phyloP scores from a whole-genome alignment of 2,797 vertebrate species.

The Nannoperca australis region DNA sequence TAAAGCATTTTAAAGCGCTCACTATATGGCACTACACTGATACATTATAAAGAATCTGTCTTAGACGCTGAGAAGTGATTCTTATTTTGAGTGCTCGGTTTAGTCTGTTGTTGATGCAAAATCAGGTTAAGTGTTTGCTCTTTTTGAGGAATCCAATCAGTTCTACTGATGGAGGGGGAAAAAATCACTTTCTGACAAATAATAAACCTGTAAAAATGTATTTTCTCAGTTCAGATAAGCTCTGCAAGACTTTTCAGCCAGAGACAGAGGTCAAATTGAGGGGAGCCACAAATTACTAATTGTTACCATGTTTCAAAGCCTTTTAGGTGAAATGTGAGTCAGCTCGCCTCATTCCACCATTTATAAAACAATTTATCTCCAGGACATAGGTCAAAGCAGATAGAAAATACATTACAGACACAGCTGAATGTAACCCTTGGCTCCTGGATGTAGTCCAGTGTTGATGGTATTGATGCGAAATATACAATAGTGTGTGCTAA shows the following conservation, averaged over 20 bases:
- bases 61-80: not conserved
- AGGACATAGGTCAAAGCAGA: conserved; percentile 38
- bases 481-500: conserved; percentile 10
- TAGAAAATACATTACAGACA: conserved; percentile 35
- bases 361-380: conserved; percentile 35
- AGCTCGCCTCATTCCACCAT: not conserved
- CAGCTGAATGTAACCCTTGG: not conserved
- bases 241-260: not conserved
- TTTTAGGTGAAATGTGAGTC: conserved; percentile 42
- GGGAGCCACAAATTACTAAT: conserved; percentile 25
- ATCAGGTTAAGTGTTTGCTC: conserved; percentile 26
- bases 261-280: conserved; percentile 29
- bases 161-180: conserved; percentile 5
- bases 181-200: conserved; percentile 7
- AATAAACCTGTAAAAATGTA: not conserved
- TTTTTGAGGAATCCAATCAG: conserved; percentile 29
- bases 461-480: conserved; percentile 47
- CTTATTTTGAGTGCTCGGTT: conserved; percentile 6
- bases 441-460: conserved; percentile 13
- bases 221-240: not conserved
- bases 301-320: conserved; percentile 32
- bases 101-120: conserved; percentile 23
- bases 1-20: not conserved
- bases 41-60: conserved; percentile 1
- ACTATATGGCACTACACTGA: not conserved